Conservation (phyloP, 2,888 invertebrate species). For the Cantharis nigra region DNA sequence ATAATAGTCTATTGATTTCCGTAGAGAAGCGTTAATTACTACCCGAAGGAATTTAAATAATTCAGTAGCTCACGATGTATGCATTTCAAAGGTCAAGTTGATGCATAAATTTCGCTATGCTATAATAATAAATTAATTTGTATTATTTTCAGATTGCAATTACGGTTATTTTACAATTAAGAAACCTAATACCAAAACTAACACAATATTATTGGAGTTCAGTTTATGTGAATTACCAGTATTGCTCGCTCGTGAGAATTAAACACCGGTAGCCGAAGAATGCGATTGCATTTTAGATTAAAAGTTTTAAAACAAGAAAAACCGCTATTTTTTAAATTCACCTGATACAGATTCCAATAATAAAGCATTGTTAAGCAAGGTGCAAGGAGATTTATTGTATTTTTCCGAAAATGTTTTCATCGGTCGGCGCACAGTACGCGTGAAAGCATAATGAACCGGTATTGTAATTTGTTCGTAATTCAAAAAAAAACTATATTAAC, state of each 20-base stretch:
- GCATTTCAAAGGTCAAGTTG: background rate
- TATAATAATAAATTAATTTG: background rate
- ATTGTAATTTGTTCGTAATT: background rate
- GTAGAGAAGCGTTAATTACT: background rate
- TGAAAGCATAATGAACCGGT: background rate
- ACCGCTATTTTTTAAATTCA: background rate
- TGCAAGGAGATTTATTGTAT: background rate
- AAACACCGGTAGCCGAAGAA: background rate
- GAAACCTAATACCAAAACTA: background rate
- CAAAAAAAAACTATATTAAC: background rate
- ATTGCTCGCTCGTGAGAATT: background rate
- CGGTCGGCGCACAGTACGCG: background rate
- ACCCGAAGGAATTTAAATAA: background rate
- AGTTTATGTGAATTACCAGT: background rate
- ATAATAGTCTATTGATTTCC: background rate
- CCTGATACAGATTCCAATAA: background rate
- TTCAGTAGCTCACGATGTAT: background rate
- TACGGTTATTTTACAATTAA: slow-evolving; percentile 1
- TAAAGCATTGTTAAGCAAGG: background rate
- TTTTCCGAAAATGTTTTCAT: background rate
- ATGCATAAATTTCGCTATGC: background rate
- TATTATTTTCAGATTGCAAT: background rate
- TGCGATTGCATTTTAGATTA: background rate
- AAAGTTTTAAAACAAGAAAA: background rate
- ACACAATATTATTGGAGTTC: background rate